Conservation (phyloP, 2,888 invertebrate species). For the Linnaemya tessellans region DNA sequence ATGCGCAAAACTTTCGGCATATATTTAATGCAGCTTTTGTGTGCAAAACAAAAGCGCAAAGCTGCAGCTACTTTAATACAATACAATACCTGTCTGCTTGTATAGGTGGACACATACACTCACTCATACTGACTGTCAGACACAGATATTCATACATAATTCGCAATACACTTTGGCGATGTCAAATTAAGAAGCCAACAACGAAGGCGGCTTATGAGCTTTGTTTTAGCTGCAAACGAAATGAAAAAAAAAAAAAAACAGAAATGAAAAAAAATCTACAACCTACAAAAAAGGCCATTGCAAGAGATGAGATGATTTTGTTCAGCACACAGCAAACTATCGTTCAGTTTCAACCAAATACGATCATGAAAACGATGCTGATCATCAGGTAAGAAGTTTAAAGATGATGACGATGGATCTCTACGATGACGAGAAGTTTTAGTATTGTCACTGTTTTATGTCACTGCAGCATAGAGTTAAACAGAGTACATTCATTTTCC, state of each 20-base stretch:
- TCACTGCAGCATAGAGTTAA: slow-evolving; percentile 41
- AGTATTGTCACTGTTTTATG: slow-evolving; percentile 67
- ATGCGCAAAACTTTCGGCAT: slow-evolving; percentile 69
- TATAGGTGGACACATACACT: slow-evolving; percentile 1
- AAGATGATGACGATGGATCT: slow-evolving; percentile 47
- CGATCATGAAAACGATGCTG: slow-evolving; percentile 35
- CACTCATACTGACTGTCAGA: not conserved
- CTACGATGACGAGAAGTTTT: slow-evolving; percentile 62
- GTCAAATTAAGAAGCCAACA: slow-evolving; percentile 63
- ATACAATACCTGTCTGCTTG: not conserved
- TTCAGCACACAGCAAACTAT: slow-evolving; percentile 11
- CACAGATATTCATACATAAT: not conserved
- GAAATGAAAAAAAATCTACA: not conserved
- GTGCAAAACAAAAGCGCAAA: slow-evolving; percentile 6
- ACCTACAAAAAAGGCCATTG: not conserved
- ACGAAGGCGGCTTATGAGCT: slow-evolving; percentile 67
- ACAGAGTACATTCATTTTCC: not conserved
- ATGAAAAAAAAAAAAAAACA: not conserved
- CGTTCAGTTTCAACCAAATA: slow-evolving; percentile 16
- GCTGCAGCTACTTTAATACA: slow-evolving; percentile 21
- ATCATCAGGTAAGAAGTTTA: slow-evolving; percentile 39
- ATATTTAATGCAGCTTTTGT: slow-evolving; percentile 61
- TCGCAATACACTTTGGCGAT: slow-evolving; percentile 44
- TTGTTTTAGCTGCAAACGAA: slow-evolving; percentile 53
- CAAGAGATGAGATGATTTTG: slow-evolving; percentile 45